Base-by-base conservation (phyloP, 2,888 invertebrate genomes). In the Apotomis capreana region DNA sequence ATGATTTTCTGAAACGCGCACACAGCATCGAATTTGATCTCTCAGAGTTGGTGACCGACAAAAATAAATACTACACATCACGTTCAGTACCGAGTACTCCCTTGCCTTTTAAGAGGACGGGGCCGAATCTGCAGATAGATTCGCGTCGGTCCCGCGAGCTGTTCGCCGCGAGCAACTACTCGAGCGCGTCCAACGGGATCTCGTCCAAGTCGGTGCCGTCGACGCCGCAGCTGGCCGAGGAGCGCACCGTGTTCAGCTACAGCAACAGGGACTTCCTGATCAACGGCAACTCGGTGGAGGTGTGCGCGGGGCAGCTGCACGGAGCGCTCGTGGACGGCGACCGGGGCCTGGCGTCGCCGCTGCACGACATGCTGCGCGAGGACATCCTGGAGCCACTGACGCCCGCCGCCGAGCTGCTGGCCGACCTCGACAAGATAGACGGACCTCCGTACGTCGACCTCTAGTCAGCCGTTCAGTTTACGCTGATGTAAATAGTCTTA, bases 181-280 rank as follows among this genome's bases (percentile, higher is more conserved):
- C 86, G 3, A 84, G 77, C 74, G 78, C 81, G 64, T 80, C 89
- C n/a, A 93, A 94, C 77, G 94, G 95, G 55, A 93, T 94, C 78
- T 91, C 90, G 57, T 96, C 96, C 12, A 95, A 96, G 82, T 97
- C 97, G 0, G 96, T 96, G 87, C 97, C 97, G 37, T 95, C 96
- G 3, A 96, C 96, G 15, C 97, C 97, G 13, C 94, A 95, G 78
- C 86, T 95, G 73, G 88, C 90, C 12, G 90, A 93, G 75, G 93
- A 92, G 44, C 84, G 92, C 65, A 90, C 87, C 78, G 93, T 94
- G 58, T 95, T 95, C 79, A 94, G 94, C 73, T 95, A 95, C 80
- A 95, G 94, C 74, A 94, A 94, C 76, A 83, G 94, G 77, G 95
- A 95, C 83, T 95, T 94, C 77, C 89, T 95, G 5, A 95, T 95